Evolutionary conservation across 2,113 vertebrate genomes (phyloP), one percentile per base, ranked within the genome.

Genomic region (Prunella fulvescens): DNA sequence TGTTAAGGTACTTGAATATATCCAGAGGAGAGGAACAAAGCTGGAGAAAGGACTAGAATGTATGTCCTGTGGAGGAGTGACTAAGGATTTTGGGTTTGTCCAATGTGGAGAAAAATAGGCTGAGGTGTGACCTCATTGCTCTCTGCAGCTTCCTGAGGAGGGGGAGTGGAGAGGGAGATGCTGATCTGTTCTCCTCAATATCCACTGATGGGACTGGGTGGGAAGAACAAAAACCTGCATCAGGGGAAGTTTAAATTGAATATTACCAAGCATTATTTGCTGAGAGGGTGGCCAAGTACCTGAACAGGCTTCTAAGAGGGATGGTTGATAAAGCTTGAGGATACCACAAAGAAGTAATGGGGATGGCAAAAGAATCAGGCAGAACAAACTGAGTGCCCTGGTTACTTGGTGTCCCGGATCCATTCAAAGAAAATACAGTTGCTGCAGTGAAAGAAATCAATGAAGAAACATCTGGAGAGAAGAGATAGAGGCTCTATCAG

Each of bases 31-130:
- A 42, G 29, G 37, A 81, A 18, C 37, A 81, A 47, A 62, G 19
- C 29, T 67, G 33, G 24, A 61, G 22, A 22, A 31, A 80, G 35
- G 33, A 18, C 28, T 45, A 28, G 51, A 50, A 77, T 24, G 10
- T 1, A 40, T 19, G 31, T n/a, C 23, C 23, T n/a, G 1, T 26
- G 24, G 23, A 28, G 20, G 33, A 35, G 6, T 0, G 0, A 35
- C 26, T 54, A 10, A 65, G 51, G 64, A 26, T 26, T 71, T 61
- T 29, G 25, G 14, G 33, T 13, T 66, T 35, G 3, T 61, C 42
- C 31, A 16, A 17, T 56, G 11, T 26, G 64, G 47, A 56, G 45
- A 57, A 51, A 77, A 61, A 25, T 7, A 61, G 33, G 37, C 14
- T 51, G 58, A 71, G 10, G 17, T 20, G 14, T 14, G 16, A 47